Conservation (phyloP, 2,888 invertebrate genomes). For the Melinaea marsaeus region DNA sequence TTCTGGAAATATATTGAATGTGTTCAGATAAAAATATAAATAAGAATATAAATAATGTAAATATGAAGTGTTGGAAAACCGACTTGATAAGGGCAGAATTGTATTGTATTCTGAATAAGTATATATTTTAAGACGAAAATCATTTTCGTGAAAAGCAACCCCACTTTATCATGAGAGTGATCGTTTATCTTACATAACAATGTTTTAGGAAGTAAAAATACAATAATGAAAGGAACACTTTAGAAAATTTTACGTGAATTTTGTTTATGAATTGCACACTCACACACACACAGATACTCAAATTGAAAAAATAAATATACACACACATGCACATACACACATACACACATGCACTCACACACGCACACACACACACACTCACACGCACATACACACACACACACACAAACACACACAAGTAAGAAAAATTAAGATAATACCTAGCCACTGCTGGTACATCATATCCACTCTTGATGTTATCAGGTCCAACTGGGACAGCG, state of each 20-base stretch:
- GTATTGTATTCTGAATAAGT: slow-evolving; percentile 25
- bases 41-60: background rate
- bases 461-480: slow-evolving; percentile 93
- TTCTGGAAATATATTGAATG: background rate
- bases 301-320: too few relatives aligned
- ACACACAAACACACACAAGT: background rate
- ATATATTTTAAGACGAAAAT: background rate
- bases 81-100: slow-evolving; percentile 31
- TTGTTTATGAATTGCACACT: too few relatives aligned
- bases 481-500: slow-evolving; percentile 95
- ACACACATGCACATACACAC: background rate
- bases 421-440: slow-evolving; percentile 48
- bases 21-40: background rate
- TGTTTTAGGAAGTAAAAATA: too few relatives aligned
- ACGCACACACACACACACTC: too few relatives aligned
- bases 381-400: background rate
- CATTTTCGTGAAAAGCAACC: too few relatives aligned
- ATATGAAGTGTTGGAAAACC: slow-evolving; percentile 13
- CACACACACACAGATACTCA: too few relatives aligned
- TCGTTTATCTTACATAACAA: too few relatives aligned
- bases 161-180: too few relatives aligned
- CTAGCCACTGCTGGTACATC: slow-evolving; percentile 94
- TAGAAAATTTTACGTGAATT: too few relatives aligned
- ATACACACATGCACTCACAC: background rate
- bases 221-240: too few relatives aligned